Conservation (phyloP, 2,888 invertebrate genomes). For the Acrobasis repandana region DNA sequence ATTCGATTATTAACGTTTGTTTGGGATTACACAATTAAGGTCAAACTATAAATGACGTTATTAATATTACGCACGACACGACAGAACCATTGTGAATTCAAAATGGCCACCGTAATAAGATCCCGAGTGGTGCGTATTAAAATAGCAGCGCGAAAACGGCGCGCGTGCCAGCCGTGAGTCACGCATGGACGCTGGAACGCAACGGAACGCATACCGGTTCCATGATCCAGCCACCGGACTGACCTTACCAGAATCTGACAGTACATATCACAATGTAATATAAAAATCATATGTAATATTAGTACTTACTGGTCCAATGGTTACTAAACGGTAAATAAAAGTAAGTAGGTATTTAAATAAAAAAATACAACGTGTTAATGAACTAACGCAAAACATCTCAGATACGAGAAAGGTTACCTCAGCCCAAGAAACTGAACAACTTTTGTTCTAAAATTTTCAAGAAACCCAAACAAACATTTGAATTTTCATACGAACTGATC, state of each 20-base stretch:
- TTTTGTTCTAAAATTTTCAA: too few species aligned
- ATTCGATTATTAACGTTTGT: background rate
- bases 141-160: constrained; percentile 51
- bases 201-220: constrained; percentile 29
- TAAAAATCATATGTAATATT: background rate
- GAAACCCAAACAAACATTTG: too few species aligned
- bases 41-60: constrained; percentile 22
- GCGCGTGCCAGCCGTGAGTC: constrained; percentile 39
- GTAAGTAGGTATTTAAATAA: too few species aligned
- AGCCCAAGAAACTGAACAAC: too few species aligned
- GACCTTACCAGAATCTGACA: background rate
- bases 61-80: background rate
- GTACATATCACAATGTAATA: background rate
- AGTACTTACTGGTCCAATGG: background rate
- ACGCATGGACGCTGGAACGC: constrained; percentile 36
- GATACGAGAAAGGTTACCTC: too few species aligned
- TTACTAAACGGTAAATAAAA: too few species aligned
- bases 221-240: background rate
- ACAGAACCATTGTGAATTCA: constrained; percentile 38
- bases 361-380: too few species aligned
- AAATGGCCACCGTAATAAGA: constrained; percentile 75
- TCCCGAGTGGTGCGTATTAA: constrained; percentile 55
- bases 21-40: constrained; percentile 8
- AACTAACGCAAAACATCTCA: too few species aligned
- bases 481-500: too few species aligned